A percentile compares a stretch with the other conserved stretches of the same genome.
Conservation (phyloP, 92 coral and sea anemone genomes). For the Phenganax subtilis region DNA sequence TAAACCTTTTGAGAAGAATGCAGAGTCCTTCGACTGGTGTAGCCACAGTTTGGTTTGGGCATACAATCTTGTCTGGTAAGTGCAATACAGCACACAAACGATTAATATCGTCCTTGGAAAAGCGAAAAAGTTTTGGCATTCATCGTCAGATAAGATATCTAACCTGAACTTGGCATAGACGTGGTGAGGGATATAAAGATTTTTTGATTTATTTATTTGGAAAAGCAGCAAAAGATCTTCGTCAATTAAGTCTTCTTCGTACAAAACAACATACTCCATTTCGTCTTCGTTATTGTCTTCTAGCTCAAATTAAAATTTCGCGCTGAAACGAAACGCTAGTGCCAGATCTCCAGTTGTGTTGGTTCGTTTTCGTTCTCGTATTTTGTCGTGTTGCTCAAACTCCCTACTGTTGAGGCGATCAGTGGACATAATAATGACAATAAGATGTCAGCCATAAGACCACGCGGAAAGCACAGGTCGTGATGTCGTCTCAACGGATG, state of each 20-base stretch:
- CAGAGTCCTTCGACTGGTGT: constrained; percentile 43
- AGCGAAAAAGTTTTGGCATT: constrained; percentile 51
- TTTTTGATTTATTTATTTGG: constrained; percentile 45
- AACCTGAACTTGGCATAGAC: constrained; percentile 48
- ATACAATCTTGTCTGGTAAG: constrained; percentile 42
- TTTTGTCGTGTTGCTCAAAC: too few relatives aligned
- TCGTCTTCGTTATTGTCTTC: too few relatives aligned
- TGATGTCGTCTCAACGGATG: too few relatives aligned
- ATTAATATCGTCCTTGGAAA: constrained; percentile 47
- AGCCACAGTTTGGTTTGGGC: constrained; percentile 36
- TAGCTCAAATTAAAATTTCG: too few relatives aligned
- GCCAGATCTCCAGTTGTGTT: too few relatives aligned
- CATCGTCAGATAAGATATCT: constrained; percentile 47
- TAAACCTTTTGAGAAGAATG: constrained; percentile 36
- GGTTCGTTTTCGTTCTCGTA: too few relatives aligned
- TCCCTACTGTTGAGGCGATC: too few relatives aligned
- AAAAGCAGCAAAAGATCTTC: constrained; percentile 10
- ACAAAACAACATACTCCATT: not conserved
- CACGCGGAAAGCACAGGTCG: too few relatives aligned
- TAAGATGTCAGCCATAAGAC: too few relatives aligned
- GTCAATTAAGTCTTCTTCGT: not conserved
- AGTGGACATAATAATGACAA: too few relatives aligned
- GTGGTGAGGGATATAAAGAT: constrained; percentile 53
- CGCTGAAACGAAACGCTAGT: too few relatives aligned
- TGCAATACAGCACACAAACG: constrained; percentile 42